A percentile compares a stretch with the other conserved stretches of the same genome.
These are phyloP conservation scores for Macropus fuliginosus DNA, from an alignment of 2,797 vertebrate species.

Conservation along the genomic window DNA sequence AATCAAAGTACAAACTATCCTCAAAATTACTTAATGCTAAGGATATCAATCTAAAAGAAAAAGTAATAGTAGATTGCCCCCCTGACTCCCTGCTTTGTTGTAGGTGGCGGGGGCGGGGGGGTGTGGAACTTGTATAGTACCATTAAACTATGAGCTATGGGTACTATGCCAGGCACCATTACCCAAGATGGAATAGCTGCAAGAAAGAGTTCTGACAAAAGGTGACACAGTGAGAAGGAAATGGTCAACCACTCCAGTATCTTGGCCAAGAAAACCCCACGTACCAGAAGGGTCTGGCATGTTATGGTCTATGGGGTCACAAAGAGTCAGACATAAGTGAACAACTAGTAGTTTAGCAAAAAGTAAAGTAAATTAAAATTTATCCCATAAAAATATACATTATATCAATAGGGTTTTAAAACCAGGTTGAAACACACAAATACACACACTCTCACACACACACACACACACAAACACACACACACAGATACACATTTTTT, in stretches of 20 bases:
- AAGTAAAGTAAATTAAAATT: slow-evolving; percentile 27
- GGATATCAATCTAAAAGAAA: slow-evolving; percentile 53
- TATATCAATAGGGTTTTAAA: slow-evolving; percentile 4
- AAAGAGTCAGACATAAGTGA: neutral
- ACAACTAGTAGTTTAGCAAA: neutral
- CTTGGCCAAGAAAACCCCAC: neutral
- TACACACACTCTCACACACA: no score
- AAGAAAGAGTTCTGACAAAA: neutral
- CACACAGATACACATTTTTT: neutral
- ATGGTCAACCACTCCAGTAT: neutral
- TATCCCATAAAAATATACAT: slow-evolving; percentile 35
- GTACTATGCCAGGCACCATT: neutral
- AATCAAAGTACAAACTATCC: slow-evolving; percentile 34
- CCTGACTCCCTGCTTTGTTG: neutral
- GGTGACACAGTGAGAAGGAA: neutral
- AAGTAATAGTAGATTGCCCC: neutral
- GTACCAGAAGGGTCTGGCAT: neutral
- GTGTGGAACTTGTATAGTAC: neutral
- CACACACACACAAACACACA: neutral
- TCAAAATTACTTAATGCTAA: slow-evolving; percentile 33
- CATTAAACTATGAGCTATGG: neutral
- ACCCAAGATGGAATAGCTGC: neutral
- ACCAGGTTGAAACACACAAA: neutral
- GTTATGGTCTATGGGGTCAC: neutral
- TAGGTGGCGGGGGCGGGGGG: neutral